Evolutionary conservation across 2,888 invertebrate genomes (phyloP).

Genomic region (Drosophila mercatorum): DNA sequence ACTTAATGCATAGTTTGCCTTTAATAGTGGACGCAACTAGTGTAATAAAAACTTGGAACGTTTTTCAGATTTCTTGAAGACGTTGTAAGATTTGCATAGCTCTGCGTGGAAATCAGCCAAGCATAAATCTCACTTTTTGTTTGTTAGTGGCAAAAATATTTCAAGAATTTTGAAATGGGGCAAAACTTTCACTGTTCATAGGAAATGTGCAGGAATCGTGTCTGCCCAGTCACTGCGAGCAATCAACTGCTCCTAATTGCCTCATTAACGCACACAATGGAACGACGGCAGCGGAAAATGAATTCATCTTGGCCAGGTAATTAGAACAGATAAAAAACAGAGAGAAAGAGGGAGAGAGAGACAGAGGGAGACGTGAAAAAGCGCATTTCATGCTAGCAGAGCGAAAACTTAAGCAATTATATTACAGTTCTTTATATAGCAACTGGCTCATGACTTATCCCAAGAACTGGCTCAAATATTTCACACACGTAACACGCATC

Average conservation of each 20-base stretch:
- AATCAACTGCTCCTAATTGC: slow-evolving; percentile 62
- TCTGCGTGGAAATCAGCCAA: slow-evolving; percentile 15
- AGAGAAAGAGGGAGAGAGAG: neutral
- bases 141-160: slow-evolving; percentile 3
- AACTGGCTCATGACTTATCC: neutral
- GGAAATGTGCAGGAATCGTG: slow-evolving; percentile 7
- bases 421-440: slow-evolving; percentile 4
- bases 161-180: slow-evolving; percentile 6
- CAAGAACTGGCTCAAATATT: slow-evolving; percentile 17
- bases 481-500: slow-evolving; percentile 21
- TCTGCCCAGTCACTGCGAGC: slow-evolving; percentile 42
- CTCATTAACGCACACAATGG: slow-evolving; percentile 47
- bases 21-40: neutral
- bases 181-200: slow-evolving; percentile 35
- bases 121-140: slow-evolving; percentile 27
- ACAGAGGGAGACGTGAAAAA: slow-evolving; percentile 23
- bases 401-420: slow-evolving; percentile 32
- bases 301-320: slow-evolving; percentile 52
- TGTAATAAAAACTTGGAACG: slow-evolving; percentile 18
- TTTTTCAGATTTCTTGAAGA: slow-evolving; percentile 4
- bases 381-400: slow-evolving; percentile 39
- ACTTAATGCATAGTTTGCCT: neutral
- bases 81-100: slow-evolving; percentile 20
- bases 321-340: slow-evolving; percentile 42
- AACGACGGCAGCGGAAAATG: slow-evolving; percentile 7